Percentiles rank a stretch among this genome's conserved stretches.
Evolutionary conservation across 2,888 invertebrate genomes (phyloP).

Genomic region (Portevinia maculata): DNA sequence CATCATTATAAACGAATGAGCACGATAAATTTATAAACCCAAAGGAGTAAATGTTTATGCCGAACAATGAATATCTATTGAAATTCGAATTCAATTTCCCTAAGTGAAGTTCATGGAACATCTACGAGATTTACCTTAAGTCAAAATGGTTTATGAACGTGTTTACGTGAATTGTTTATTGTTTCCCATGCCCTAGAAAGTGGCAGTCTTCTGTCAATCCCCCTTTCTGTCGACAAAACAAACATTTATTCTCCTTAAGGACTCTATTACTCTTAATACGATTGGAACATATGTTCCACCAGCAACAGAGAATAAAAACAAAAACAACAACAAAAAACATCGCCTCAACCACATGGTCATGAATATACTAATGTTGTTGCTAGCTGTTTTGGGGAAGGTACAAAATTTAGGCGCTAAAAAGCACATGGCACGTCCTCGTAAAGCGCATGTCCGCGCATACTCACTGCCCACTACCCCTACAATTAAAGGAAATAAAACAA

Average conservation of each 20-base stretch:
- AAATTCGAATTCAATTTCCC: conserved; percentile 67
- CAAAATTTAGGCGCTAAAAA: conserved; percentile 73
- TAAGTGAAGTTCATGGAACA: conserved; percentile 73
- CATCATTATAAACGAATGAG: conserved; percentile 20
- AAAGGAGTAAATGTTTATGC: conserved; percentile 12
- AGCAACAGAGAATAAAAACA: conserved; percentile 35
- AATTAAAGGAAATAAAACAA: conserved; percentile 55
- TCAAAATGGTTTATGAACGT: conserved; percentile 73
- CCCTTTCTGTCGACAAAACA: conserved; percentile 19
- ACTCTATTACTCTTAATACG: conserved; percentile 61
- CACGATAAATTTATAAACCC: conserved; percentile 28
- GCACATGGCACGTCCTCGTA: conserved; percentile 63
- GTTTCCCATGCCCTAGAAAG: conserved; percentile 44
- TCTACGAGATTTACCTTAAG: conserved; percentile 69
- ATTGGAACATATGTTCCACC: conserved; percentile 58
- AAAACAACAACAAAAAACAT: conserved; percentile 21
- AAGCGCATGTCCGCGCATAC: conserved; percentile 66
- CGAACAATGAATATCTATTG: conserved; percentile 24
- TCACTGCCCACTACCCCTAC: conserved; percentile 64
- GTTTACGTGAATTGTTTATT: conserved; percentile 72
- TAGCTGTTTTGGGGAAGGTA: conserved; percentile 72
- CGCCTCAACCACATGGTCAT: conserved; percentile 58
- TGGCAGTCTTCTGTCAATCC: conserved; percentile 12
- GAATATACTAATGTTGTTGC: conserved; percentile 58
- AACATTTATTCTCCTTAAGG: conserved; percentile 45